Conservation (phyloP, 2,797 vertebrate species). For the Enteromius treurensis region DNA sequence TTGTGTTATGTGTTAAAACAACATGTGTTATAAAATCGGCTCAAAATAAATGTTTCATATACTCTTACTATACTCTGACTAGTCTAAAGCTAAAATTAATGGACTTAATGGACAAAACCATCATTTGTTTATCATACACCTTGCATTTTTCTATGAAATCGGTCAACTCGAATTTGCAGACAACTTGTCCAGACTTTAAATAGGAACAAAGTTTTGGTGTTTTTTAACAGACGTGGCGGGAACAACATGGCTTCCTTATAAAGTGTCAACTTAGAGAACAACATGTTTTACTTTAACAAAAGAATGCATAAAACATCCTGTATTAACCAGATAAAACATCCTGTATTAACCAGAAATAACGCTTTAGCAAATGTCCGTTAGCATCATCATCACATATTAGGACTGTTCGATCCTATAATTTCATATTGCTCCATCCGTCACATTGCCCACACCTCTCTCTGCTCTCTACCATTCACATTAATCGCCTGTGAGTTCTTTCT, state of each 20-base stretch:
- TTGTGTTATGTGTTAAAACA: background rate
- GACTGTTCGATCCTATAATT: background rate
- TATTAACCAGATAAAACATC: slow-evolving; percentile 10
- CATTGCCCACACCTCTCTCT: slow-evolving; percentile 27
- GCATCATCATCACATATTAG: slow-evolving; percentile 21
- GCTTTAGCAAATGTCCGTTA: background rate
- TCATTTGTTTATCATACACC: background rate
- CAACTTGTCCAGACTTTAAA: background rate
- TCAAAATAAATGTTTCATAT: background rate
- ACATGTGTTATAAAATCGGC: background rate
- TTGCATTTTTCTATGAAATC: background rate
- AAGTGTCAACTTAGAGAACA: background rate
- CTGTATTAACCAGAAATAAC: background rate
- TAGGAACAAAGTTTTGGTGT: background rate
- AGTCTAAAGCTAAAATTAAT: background rate
- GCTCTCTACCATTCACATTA: slow-evolving; percentile 64
- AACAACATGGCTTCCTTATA: background rate
- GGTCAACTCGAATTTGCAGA: background rate
- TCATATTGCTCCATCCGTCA: slow-evolving; percentile 3
- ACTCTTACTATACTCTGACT: background rate
- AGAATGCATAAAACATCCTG: background rate
- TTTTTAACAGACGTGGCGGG: background rate
- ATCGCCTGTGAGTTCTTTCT: slow-evolving; percentile 63
- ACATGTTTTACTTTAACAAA: background rate
- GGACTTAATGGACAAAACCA: background rate